Percentiles rank a stretch among this genome's conserved stretches.
These are phyloP conservation scores for Nycteola revayana DNA, from an alignment of 2,888 invertebrate genomes.

Conservation along the genomic window DNA sequence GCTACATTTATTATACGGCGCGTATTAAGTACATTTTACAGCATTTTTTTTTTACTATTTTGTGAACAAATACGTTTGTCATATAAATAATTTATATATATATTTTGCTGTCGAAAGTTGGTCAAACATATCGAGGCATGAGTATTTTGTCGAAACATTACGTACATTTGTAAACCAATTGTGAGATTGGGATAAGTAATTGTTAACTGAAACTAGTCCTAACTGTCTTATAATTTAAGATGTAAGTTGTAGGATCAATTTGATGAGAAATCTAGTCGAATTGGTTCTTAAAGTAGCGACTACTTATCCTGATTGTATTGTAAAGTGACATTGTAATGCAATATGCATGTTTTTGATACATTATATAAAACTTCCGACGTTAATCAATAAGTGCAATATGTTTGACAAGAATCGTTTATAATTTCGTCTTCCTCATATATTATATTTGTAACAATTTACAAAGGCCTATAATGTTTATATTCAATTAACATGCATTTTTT, in stretches of 20 bases:
- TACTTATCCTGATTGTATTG: constrained; percentile 19
- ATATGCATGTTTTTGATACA: constrained; percentile 19
- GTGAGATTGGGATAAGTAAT: constrained; percentile 17
- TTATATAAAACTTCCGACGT: constrained; percentile 12
- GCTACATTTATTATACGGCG: constrained; percentile 50
- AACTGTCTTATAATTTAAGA: constrained; percentile 20
- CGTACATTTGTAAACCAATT: too few relatives aligned
- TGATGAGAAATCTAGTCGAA: constrained; percentile 18
- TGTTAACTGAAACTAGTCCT: constrained; percentile 28
- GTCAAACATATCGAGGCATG: constrained; percentile 51
- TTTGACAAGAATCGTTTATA: constrained; percentile 37
- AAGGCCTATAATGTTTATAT: constrained; percentile 51
- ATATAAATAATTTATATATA: constrained; percentile 35
- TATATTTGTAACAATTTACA: constrained; percentile 46
- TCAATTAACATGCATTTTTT: constrained; percentile 53
- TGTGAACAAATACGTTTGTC: constrained; percentile 27
- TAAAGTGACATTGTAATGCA: not conserved
- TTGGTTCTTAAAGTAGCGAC: constrained; percentile 25
- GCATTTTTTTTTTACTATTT: constrained; percentile 44
- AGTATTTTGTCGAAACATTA: constrained; percentile 19
- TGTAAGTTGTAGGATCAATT: constrained; percentile 26
- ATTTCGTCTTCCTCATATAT: constrained; percentile 52
- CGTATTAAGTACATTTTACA: constrained; percentile 53
- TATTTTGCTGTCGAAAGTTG: constrained; percentile 42
- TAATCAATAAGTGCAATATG: constrained; percentile 44